Evolutionary conservation across 1,140 invertebrate genomes (phyloP), one percentile per base, ranked within the genome.

Genomic region (Leptonema lineaticorne): DNA sequence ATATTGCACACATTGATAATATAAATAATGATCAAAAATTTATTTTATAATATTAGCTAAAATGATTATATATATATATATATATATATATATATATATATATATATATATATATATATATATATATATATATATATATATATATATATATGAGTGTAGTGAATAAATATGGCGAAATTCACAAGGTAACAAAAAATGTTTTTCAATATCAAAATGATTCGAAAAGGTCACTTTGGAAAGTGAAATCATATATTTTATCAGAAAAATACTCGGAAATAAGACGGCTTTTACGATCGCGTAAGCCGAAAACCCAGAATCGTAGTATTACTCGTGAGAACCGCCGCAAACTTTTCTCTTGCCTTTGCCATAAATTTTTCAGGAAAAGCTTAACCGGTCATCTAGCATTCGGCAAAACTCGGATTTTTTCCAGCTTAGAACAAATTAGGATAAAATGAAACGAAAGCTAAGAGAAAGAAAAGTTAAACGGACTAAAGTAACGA

Each of bases 321-420:
- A 27, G 56, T 58, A 26, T 28, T 29, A 45, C n/a, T 62, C 24
- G 59, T 27, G 59, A 14, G 33, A 27, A 37, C 37, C 18, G 46
- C 33, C 28, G 20, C 24, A 26, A 27, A 62, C 30, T 45, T 45
- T 27, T 45, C 37, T 45, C 30, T 24, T 24, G 45, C 37, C 16
- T 26, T 45, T 24, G 29, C 24, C 20, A 62, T 62, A 62, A 45
- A 45, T 41, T 62, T 62, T 62, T 60, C 33, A 62, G 45, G n/a
- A 62, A 62, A 33, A 28, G 57, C 28, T 33, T 20, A 59, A 59
- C 20, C 14, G 59, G 29, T 5, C 37, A 45, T 26, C 30, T 33
- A 16, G 59, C 29, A 27, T 45, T 62, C 26, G 33, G 9, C 4
- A 62, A 62, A 62, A 33, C 33, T 62, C 45, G 3, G 18, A 62